Conservation (phyloP, 2,113 vertebrate species). For the Chionis minor region DNA sequence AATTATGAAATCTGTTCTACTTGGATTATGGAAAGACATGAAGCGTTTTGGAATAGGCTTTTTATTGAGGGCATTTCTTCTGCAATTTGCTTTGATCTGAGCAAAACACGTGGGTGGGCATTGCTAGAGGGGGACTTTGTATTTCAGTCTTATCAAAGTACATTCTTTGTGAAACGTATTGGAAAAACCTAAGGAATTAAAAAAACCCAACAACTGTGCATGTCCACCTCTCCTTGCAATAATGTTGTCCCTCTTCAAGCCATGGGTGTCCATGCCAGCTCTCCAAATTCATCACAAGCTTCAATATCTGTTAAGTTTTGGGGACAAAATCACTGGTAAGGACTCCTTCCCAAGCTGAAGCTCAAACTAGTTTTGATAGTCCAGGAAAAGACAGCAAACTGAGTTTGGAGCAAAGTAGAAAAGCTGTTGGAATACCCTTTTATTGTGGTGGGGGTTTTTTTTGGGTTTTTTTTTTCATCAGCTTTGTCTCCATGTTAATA, state of each 20-base stretch:
- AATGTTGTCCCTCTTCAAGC: not conserved
- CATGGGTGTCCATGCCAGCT: not conserved
- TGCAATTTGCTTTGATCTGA: not conserved
- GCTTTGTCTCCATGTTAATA: not conserved
- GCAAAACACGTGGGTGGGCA: not conserved
- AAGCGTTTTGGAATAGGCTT: not conserved
- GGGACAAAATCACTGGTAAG: not conserved
- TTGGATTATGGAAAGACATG: not conserved
- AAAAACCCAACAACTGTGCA: not conserved
- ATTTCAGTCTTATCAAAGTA: not conserved
- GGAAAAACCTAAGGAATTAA: not conserved
- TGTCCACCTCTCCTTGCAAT: not conserved
- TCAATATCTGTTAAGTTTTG: not conserved
- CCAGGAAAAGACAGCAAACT: not conserved
- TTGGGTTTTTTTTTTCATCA: not conserved
- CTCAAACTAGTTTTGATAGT: not conserved
- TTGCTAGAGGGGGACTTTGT: not conserved
- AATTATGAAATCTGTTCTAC: not conserved
- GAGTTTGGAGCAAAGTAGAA: not conserved
- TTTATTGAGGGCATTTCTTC: not conserved
- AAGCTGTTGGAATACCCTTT: not conserved
- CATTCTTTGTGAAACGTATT: not conserved
- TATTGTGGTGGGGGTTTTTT: not conserved
- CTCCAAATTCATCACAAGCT: not conserved
- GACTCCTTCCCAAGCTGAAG: not conserved